Percentiles rank a stretch among this genome's conserved stretches.
Conservation (phyloP, 2,797 vertebrate genomes). For the Halcyon badia region DNA sequence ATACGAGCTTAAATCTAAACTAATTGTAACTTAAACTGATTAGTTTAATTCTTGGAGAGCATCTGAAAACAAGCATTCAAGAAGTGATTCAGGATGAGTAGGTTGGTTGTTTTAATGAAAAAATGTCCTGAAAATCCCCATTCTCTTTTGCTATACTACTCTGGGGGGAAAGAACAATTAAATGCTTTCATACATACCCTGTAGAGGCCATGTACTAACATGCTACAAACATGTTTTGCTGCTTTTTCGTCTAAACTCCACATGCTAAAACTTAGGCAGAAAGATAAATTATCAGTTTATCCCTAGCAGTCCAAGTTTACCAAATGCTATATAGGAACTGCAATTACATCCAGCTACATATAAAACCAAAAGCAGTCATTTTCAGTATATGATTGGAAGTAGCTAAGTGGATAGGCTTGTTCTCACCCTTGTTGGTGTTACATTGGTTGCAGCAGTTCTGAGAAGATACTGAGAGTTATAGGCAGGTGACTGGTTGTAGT, state of each 20-base stretch:
- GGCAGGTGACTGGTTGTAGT: conserved; percentile 94
- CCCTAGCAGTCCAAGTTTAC: neutral
- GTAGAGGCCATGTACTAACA: fast-evolving
- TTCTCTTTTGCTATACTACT: neutral
- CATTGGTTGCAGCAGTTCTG: conserved; percentile 89
- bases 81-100: neutral
- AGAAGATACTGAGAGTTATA: conserved; percentile 97
- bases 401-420: neutral
- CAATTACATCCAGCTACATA: neutral
- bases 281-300: neutral
- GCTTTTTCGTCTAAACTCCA: neutral
- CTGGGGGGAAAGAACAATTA: fast-evolving
- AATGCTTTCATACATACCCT: neutral
- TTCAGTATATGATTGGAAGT: neutral
- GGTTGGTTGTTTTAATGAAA: neutral
- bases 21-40: neutral
- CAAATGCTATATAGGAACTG: neutral
- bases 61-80: neutral
- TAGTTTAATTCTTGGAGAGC: neutral
- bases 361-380: neutral
- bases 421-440: conserved; percentile 96
- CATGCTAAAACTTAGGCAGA: neutral
- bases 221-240: neutral
- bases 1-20: neutral
- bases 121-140: neutral